phyloP scores from a whole-genome alignment of 2,113 vertebrate genomes.

The Lota lota region DNA sequence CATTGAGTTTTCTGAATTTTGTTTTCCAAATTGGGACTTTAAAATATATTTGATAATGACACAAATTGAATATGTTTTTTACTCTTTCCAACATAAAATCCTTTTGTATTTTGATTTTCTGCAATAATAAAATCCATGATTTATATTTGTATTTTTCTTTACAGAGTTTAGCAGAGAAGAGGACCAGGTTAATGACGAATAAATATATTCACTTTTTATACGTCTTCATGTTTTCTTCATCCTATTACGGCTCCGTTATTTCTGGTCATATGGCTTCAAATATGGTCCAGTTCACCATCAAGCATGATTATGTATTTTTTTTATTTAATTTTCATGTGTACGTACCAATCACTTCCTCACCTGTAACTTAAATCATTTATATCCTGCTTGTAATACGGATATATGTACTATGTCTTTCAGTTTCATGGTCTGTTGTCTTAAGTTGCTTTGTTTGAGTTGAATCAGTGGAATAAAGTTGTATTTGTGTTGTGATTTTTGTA shows the following conservation, averaged over 20 bases:
- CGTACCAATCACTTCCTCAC: neutral
- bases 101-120: neutral
- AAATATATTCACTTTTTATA: neutral
- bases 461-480: neutral
- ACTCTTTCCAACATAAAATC: neutral
- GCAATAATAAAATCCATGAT: conserved; percentile 12
- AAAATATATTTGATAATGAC: neutral
- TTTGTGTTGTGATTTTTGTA: no score
- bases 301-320: neutral
- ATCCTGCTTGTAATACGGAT: no score
- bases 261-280: neutral
- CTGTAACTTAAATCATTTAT: no score
- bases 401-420: no score
- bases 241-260: neutral
- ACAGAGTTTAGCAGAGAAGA: conserved; percentile 85
- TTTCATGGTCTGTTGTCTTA: no score
- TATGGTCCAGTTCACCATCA: no score
- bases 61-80: neutral
- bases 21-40: no score
- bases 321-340: neutral
- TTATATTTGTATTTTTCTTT: conserved; percentile 54
- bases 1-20: no score
- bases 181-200: conserved; percentile 80
- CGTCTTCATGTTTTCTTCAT: conserved; percentile 2
- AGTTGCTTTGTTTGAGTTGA: conserved; percentile 3